phyloP scores from a whole-genome alignment of 2,888 invertebrate species.

The Lathronympha strigana region DNA sequence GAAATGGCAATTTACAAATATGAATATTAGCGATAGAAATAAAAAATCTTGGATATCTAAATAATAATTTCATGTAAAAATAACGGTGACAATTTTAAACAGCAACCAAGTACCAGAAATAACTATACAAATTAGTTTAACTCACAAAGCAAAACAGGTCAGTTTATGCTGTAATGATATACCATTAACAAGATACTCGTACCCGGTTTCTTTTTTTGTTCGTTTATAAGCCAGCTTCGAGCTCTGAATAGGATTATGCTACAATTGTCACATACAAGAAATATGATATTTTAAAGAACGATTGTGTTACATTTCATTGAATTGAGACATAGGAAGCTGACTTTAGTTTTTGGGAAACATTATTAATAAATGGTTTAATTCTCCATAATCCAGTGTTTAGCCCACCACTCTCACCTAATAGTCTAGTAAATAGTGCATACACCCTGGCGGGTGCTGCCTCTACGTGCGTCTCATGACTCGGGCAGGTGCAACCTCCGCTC shows the following conservation, averaged over 20 bases:
- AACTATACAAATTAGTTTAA: conserved; percentile 1
- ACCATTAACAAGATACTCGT: conserved; percentile 29
- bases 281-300: conserved; percentile 20
- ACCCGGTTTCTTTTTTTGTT: conserved; percentile 36
- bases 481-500: no score
- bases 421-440: no score
- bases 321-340: neutral
- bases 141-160: conserved; percentile 1
- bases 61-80: no score
- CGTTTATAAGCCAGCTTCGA: conserved; percentile 18
- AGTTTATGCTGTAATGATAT: conserved; percentile 27
- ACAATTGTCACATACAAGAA: conserved; percentile 31
- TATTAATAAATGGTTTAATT: no score
- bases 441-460: no score
- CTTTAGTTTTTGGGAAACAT: neutral
- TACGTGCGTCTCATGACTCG: no score
- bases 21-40: no score
- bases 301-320: conserved; percentile 15
- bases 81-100: neutral
- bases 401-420: no score
- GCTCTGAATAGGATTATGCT: conserved; percentile 29
- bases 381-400: no score
- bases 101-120: neutral
- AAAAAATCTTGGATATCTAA: no score
- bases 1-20: no score